Evolutionary conservation across 2,888 invertebrate genomes (phyloP).

Genomic region (Cordilura impudica): DNA sequence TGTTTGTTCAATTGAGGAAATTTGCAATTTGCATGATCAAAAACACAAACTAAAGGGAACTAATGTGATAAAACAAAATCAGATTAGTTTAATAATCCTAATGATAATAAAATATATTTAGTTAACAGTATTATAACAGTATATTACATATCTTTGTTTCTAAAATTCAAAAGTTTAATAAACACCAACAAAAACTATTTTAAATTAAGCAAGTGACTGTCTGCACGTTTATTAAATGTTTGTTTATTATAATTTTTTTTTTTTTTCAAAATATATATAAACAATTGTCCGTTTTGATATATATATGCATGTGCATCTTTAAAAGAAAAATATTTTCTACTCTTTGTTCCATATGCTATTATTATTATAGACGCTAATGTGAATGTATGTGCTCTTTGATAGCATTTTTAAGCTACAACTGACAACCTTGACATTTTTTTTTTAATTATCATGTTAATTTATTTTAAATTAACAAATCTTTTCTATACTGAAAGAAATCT

Average conservation of each 20-base stretch:
- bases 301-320: conserved; percentile 10
- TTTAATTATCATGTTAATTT: neutral
- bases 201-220: conserved; percentile 12
- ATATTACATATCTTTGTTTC: neutral
- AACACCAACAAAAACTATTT: neutral
- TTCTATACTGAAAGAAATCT: too few relatives aligned
- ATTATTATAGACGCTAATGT: too few relatives aligned
- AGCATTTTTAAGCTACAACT: too few relatives aligned
- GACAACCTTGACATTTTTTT: conserved; percentile 22
- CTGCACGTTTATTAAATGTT: neutral
- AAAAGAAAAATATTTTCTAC: neutral
- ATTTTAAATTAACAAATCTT: too few relatives aligned
- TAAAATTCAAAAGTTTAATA: neutral
- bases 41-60: neutral
- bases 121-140: neutral
- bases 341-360: too few relatives aligned
- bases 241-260: too few relatives aligned
- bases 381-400: too few relatives aligned
- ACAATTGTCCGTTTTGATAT: neutral
- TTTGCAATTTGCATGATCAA: conserved; percentile 32
- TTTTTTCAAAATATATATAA: too few relatives aligned
- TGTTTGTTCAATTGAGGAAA: conserved; percentile 49
- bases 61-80: conserved; percentile 14
- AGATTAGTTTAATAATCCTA: conserved; percentile 6
- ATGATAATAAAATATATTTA: neutral